These are phyloP conservation scores for Meles meles DNA, from an alignment of 2,113 vertebrate genomes.

Conservation along the genomic window DNA sequence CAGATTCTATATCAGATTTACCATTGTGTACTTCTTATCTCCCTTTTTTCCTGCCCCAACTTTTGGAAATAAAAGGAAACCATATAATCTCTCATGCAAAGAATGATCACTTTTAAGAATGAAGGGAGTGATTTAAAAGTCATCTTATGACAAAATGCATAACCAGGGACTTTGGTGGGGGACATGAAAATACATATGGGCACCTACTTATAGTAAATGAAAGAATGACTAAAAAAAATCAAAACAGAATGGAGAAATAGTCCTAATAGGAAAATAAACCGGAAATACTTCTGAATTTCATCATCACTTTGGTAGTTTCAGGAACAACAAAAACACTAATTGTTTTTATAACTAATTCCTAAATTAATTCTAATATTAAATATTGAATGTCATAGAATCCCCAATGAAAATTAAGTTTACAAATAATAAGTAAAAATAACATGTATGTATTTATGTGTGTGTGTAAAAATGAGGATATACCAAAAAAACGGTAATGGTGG, in stretches of 20 bases:
- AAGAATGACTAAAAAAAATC: neutral
- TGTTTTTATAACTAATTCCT: neutral
- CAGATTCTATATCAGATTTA: neutral
- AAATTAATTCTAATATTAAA: neutral
- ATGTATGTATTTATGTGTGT: fast-evolving
- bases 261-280: neutral
- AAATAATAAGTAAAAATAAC: neutral
- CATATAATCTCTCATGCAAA: neutral
- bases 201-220: neutral
- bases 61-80: slow-evolving; percentile 1
- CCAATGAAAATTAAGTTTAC: neutral
- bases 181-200: neutral
- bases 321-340: neutral
- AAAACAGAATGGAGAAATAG: neutral
- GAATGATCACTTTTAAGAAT: neutral
- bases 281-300: neutral
- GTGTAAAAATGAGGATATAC: neutral
- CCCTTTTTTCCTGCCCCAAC: neutral
- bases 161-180: neutral
- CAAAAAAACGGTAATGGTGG: neutral
- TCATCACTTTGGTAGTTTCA: neutral
- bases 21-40: neutral
- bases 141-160: neutral
- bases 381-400: neutral
- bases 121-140: neutral